phyloP scores from a whole-genome alignment of 2,888 invertebrate genomes.

The Flabesymbios commensalis region DNA sequence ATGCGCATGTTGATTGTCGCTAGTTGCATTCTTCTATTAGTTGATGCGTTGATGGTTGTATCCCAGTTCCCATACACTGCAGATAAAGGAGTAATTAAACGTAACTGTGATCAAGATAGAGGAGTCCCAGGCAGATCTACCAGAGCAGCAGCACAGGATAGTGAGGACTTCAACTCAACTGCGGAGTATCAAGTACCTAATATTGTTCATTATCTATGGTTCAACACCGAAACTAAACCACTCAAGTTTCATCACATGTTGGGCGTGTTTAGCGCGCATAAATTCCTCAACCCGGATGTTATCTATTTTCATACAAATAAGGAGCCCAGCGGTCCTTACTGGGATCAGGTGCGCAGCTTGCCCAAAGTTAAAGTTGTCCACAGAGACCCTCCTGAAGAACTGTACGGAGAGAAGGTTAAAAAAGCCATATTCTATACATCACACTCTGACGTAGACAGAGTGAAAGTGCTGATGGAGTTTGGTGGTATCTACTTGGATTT shows the following conservation, averaged over 20 bases:
- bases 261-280: constrained; percentile 33
- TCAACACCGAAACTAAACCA: constrained; percentile 15
- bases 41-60: no score
- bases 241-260: constrained; percentile 38
- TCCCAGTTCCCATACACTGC: no score
- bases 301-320: constrained; percentile 37
- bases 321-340: constrained; percentile 35
- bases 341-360: constrained; percentile 30
- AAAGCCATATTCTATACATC: constrained; percentile 35
- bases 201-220: constrained; percentile 40
- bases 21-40: no score
- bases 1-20: no score
- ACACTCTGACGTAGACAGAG: constrained; percentile 38
- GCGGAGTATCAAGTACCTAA: constrained; percentile 33
- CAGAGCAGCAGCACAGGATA: no score
- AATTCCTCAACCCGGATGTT: constrained; percentile 27
- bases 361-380: constrained; percentile 26
- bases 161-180: no score
- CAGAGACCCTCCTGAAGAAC: constrained; percentile 27
- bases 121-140: no score
- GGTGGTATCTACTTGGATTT: constrained; percentile 41
- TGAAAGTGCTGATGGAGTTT: constrained; percentile 35
- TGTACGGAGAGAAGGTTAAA: constrained; percentile 33
- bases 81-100: no score
- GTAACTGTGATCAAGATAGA: no score